A percentile compares a stretch with the other conserved stretches of the same genome.
Evolutionary conservation across 2,888 invertebrate species (phyloP).

Genomic region (Sarcophaga variegata): DNA sequence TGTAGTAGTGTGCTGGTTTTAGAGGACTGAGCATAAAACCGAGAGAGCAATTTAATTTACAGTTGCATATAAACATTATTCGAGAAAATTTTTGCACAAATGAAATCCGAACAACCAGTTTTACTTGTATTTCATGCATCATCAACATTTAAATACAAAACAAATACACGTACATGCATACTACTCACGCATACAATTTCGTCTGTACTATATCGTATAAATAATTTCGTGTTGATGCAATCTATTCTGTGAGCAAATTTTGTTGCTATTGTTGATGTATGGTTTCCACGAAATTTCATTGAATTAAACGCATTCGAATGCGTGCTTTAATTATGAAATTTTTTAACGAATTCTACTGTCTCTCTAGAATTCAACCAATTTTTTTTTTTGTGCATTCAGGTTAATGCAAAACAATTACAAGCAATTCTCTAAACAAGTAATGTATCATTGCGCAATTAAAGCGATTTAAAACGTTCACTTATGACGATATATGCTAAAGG

Average conservation of each 20-base stretch:
- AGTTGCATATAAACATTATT: slow-evolving; percentile 52
- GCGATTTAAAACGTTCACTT: too few relatives aligned
- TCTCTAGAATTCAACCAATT: too few relatives aligned
- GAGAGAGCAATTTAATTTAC: slow-evolving; percentile 54
- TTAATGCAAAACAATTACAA: slow-evolving; percentile 58
- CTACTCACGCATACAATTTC: too few relatives aligned
- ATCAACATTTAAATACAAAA: slow-evolving; percentile 26
- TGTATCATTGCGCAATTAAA: too few relatives aligned
- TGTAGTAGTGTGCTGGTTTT: slow-evolving; percentile 2
- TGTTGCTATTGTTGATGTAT: neutral
- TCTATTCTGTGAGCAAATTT: neutral
- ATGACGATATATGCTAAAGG: too few relatives aligned
- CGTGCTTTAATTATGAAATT: slow-evolving; percentile 20
- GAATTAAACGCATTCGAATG: neutral
- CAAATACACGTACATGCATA: neutral
- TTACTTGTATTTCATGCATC: slow-evolving; percentile 42
- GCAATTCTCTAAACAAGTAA: slow-evolving; percentile 13
- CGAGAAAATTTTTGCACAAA: slow-evolving; percentile 29
- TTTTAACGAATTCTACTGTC: too few relatives aligned
- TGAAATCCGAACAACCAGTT: slow-evolving; percentile 55
- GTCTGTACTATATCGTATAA: too few relatives aligned
- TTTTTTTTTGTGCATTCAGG: slow-evolving; percentile 24
- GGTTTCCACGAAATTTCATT: slow-evolving; percentile 19
- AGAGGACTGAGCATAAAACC: slow-evolving; percentile 42
- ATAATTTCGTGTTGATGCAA: slow-evolving; percentile 1